phyloP scores from a whole-genome alignment of 2,797 vertebrate genomes.

The Lateolabrax maculatus region DNA sequence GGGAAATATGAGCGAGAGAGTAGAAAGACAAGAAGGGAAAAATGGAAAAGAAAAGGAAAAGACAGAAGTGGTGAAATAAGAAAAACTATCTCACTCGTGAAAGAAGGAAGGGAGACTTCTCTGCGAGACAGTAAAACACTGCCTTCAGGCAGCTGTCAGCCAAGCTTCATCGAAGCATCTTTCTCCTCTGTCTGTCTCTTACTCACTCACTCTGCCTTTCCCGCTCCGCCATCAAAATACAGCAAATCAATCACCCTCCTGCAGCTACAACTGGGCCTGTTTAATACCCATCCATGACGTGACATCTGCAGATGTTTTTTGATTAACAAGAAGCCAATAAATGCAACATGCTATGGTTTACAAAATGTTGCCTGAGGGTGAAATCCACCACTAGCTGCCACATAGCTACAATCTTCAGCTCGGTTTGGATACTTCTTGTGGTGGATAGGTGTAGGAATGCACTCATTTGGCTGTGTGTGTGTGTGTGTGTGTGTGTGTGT shows the following conservation, averaged over 20 bases:
- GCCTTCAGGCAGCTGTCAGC: conserved; percentile 78
- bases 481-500: conserved; percentile 16
- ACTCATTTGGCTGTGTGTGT: conserved; percentile 18
- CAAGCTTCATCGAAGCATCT: conserved; percentile 62
- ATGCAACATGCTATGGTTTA: conserved; percentile 55
- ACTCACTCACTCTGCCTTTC: conserved; percentile 51
- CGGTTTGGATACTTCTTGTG: conserved; percentile 5
- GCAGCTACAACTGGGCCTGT: conserved; percentile 58
- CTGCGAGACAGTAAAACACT: conserved; percentile 65
- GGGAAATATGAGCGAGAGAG: conserved; percentile 11
- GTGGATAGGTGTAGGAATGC: conserved; percentile 47
- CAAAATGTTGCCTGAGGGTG: conserved; percentile 39
- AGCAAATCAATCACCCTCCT: conserved; percentile 70
- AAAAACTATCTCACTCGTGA: conserved; percentile 45
- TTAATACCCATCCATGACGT: conserved; percentile 54
- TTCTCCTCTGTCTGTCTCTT: conserved; percentile 46
- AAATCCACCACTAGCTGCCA: conserved; percentile 13
- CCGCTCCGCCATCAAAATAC: conserved; percentile 58
- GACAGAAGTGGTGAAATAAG: conserved; percentile 15
- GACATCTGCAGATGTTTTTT: conserved; percentile 62
- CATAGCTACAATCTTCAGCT: conserved; percentile 2
- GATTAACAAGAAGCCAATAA: conserved; percentile 70
- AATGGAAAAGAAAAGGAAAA: neutral
- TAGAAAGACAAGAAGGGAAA: neutral
- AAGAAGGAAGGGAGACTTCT: conserved; percentile 38